A percentile compares a stretch with the other conserved stretches of the same genome.
Conservation (phyloP, 2,888 invertebrate species). For the Cyrtodaria siliqua region DNA sequence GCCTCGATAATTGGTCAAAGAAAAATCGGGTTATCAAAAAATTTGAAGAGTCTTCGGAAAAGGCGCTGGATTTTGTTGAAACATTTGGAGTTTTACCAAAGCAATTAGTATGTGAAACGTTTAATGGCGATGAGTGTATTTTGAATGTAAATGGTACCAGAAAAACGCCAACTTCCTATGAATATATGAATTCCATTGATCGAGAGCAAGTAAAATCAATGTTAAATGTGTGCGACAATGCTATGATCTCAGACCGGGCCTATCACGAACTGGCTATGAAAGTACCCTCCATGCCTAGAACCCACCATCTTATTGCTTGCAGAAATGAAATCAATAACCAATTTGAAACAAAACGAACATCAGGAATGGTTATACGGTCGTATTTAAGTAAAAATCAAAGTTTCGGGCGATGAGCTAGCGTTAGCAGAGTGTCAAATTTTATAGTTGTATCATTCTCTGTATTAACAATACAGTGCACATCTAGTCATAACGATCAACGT, state of each 20-base stretch:
- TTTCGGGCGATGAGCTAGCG: too few relatives aligned
- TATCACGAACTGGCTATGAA: neutral
- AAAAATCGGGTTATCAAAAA: neutral
- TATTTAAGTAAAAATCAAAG: too few relatives aligned
- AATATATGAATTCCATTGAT: neutral
- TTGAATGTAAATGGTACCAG: neutral
- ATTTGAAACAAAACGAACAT: too few relatives aligned
- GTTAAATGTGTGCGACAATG: neutral
- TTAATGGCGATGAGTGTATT: neutral
- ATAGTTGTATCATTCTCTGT: too few relatives aligned
- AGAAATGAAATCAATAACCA: too few relatives aligned
- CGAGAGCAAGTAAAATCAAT: neutral
- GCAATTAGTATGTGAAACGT: constrained; percentile 1
- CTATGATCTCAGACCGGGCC: neutral
- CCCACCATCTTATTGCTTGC: too few relatives aligned
- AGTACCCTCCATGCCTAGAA: too few relatives aligned
- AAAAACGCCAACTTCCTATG: neutral
- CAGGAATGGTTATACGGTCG: too few relatives aligned
- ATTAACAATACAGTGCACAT: too few relatives aligned
- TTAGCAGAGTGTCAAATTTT: too few relatives aligned
- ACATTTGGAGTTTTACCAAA: neutral
- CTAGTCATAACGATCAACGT: too few relatives aligned
- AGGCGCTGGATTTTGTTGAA: constrained; percentile 1
- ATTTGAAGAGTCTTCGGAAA: neutral
- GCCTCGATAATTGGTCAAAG: neutral